Percentiles rank a stretch among this genome's conserved stretches.
Evolutionary conservation across 2,113 vertebrate species (phyloP).

Genomic region (Silurus glanis): DNA sequence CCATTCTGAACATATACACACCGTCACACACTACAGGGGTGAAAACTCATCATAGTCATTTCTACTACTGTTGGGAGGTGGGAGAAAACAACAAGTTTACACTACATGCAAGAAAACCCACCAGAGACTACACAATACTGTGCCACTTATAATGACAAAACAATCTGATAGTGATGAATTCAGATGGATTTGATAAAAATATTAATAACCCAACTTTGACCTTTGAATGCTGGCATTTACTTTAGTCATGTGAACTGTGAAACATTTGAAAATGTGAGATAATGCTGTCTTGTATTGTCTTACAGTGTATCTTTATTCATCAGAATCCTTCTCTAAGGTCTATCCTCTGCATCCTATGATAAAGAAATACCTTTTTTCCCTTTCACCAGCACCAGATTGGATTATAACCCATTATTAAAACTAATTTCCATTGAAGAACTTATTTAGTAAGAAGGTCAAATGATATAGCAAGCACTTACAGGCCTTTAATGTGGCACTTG

Average conservation of each 20-base stretch:
- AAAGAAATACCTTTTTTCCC: neutral
- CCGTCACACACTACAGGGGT: neutral
- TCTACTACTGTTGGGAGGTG: neutral
- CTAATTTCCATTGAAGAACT: neutral
- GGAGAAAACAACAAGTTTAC: neutral
- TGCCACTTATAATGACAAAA: neutral
- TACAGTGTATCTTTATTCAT: neutral
- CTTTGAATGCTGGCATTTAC: neutral
- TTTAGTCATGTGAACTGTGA: neutral
- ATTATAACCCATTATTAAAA: neutral
- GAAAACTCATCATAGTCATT: neutral
- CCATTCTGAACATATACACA: neutral
- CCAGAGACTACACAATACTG: neutral
- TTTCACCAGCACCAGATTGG: neutral
- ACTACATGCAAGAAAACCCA: neutral
- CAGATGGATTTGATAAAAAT: neutral
- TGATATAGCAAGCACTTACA: neutral
- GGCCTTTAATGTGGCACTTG: constrained; percentile 3
- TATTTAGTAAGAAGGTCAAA: neutral
- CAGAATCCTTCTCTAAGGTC: neutral
- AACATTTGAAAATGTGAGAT: neutral
- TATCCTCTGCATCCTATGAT: neutral
- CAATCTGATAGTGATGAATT: neutral
- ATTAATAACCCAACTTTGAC: neutral
- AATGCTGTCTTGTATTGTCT: neutral